Percentiles rank a stretch among this genome's conserved stretches.
phyloP scores from a whole-genome alignment of 1,140 invertebrate genomes.

The Drosophila insularis region DNA sequence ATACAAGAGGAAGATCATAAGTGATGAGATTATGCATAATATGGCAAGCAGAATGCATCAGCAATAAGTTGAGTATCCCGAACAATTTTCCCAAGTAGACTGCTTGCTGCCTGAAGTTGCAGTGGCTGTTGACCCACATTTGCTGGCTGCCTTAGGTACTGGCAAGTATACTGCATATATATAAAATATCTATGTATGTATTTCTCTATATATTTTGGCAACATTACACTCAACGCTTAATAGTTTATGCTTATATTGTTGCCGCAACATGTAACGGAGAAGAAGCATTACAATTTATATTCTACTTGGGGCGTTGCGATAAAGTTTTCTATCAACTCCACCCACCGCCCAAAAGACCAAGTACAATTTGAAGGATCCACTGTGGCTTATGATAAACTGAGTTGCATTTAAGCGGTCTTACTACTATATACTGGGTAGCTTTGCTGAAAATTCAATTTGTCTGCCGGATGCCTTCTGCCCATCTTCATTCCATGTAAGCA shows the following conservation, averaged over 20 bases:
- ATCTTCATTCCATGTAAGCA: slow-evolving; percentile 41
- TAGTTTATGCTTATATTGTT: slow-evolving; percentile 77
- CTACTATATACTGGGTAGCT: slow-evolving; percentile 42
- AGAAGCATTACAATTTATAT: slow-evolving; percentile 60
- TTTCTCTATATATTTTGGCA: slow-evolving; percentile 55
- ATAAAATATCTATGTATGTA: not conserved
- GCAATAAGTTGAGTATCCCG: slow-evolving; percentile 43
- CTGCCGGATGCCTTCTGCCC: slow-evolving; percentile 1
- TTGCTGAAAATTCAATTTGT: slow-evolving; percentile 71
- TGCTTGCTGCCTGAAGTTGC: slow-evolving; percentile 30
- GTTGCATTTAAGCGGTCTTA: slow-evolving; percentile 57
- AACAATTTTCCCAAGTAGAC: slow-evolving; percentile 44
- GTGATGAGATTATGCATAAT: slow-evolving; percentile 68
- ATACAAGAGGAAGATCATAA: slow-evolving; percentile 53
- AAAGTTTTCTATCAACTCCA: slow-evolving; percentile 57
- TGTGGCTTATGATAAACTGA: slow-evolving; percentile 67
- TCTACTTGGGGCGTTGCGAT: slow-evolving; percentile 56
- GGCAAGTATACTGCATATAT: slow-evolving; percentile 41
- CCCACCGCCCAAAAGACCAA: not conserved
- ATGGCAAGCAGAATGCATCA: slow-evolving; percentile 27
- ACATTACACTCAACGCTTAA: slow-evolving; percentile 69
- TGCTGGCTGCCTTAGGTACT: slow-evolving; percentile 15
- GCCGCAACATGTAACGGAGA: slow-evolving; percentile 31
- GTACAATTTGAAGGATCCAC: slow-evolving; percentile 27
- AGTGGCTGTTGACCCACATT: slow-evolving; percentile 59